phyloP scores from a whole-genome alignment of 2,113 vertebrate genomes.

The Apeltes quadracus region DNA sequence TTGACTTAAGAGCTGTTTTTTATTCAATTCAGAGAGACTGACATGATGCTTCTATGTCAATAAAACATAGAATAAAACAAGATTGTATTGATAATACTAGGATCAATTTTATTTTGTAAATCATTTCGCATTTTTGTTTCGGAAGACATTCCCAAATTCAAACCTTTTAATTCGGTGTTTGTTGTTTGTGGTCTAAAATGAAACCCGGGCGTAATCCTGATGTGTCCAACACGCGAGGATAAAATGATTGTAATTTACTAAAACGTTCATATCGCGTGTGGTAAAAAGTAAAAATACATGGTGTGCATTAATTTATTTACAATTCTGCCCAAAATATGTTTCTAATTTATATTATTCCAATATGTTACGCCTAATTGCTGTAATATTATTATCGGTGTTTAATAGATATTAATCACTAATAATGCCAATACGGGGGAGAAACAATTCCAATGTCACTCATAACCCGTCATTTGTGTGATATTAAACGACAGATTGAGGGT shows the following conservation, averaged over 20 bases:
- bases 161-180: not conserved
- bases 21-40: not conserved
- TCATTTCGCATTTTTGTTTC: not conserved
- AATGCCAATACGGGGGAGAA: not conserved
- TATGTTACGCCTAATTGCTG: not conserved
- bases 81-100: not conserved
- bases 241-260: not conserved
- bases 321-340: not conserved
- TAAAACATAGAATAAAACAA: not conserved
- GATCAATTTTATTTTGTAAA: not conserved
- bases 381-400: not conserved
- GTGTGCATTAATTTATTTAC: not conserved
- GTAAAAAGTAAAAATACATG: too few relatives aligned
- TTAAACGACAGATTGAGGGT: constrained; percentile 20
- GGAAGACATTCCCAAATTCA: not conserved
- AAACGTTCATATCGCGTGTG: too few relatives aligned
- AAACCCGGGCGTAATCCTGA: not conserved
- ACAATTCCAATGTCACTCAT: not conserved
- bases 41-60: too few relatives aligned
- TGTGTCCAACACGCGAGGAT: too few relatives aligned
- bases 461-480: not conserved
- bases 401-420: not conserved
- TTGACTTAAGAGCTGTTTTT: not conserved
- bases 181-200: not conserved
- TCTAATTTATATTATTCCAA: not conserved